Conservation (phyloP, 2,113 vertebrate species). For the Indri indri region DNA sequence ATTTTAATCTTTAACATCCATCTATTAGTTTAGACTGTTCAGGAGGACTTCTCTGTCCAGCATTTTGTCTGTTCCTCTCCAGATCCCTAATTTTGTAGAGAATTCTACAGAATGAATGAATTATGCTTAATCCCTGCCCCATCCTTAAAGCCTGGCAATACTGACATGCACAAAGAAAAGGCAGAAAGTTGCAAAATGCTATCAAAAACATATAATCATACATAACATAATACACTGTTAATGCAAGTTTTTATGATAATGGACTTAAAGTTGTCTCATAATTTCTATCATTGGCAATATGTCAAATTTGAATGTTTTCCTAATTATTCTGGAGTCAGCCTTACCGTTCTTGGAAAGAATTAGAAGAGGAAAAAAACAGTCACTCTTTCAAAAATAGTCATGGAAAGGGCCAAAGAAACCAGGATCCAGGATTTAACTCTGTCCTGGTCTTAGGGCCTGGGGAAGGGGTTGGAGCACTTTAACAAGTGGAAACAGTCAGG, state of each 20-base stretch:
- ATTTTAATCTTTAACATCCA: neutral
- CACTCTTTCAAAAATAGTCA: conserved; percentile 60
- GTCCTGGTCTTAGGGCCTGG: neutral
- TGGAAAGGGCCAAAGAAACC: neutral
- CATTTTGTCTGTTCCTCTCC: neutral
- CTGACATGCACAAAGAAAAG: neutral
- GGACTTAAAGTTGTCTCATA: conserved; percentile 28
- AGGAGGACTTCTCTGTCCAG: neutral
- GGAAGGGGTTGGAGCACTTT: neutral
- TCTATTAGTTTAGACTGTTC: neutral
- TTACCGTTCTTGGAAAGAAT: conserved; percentile 70
- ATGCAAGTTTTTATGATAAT: conserved; percentile 13
- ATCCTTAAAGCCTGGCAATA: conserved; percentile 1
- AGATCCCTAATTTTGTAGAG: neutral
- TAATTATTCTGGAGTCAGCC: conserved; percentile 61
- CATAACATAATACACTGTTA: neutral
- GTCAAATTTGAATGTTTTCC: conserved; percentile 55
- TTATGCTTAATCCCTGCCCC: neutral
- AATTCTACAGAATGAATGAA: conserved; percentile 9
- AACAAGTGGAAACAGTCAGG: neutral
- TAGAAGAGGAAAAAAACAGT: conserved; percentile 50
- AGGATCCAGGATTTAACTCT: neutral
- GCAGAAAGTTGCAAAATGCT: neutral
- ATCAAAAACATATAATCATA: neutral
- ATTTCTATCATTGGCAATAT: conserved; percentile 49